Evolutionary conservation across 1,140 invertebrate genomes (phyloP).

Genomic region (Drosophila fuyamai): DNA sequence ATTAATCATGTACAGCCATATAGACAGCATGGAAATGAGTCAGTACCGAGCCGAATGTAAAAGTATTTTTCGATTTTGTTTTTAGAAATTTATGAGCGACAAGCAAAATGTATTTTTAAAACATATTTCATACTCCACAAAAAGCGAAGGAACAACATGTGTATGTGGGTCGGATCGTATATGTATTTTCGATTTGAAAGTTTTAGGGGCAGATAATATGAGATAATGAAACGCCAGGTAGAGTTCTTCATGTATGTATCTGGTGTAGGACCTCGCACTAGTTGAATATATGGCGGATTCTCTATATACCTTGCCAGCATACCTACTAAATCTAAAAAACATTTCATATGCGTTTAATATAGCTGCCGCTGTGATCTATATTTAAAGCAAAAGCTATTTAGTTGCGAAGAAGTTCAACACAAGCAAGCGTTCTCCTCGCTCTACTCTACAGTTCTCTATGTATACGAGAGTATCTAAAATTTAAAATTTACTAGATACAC

Average conservation of each 20-base stretch:
- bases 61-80: constrained; percentile 61
- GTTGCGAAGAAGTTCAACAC: constrained; percentile 83
- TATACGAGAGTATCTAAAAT: constrained; percentile 62
- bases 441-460: constrained; percentile 50
- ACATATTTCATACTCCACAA: constrained; percentile 70
- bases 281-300: constrained; percentile 19
- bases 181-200: background rate
- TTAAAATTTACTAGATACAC: constrained; percentile 74
- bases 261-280: constrained; percentile 25
- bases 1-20: constrained; percentile 50
- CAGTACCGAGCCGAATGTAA: constrained; percentile 53
- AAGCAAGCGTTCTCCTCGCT: constrained; percentile 43
- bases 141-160: constrained; percentile 28
- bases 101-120: constrained; percentile 73
- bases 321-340: constrained; percentile 76
- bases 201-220: constrained; percentile 3
- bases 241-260: constrained; percentile 19
- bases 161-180: constrained; percentile 9
- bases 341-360: constrained; percentile 83
- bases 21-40: constrained; percentile 51
- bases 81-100: constrained; percentile 70
- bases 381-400: constrained; percentile 84
- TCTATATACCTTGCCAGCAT: constrained; percentile 40
- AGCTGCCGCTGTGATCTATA: constrained; percentile 76
- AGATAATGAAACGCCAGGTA: constrained; percentile 19